Percentiles rank a stretch among this genome's conserved stretches.
These are phyloP conservation scores for Malurus melanocephalus DNA, from an alignment of 2,113 vertebrate species.

Conservation along the genomic window DNA sequence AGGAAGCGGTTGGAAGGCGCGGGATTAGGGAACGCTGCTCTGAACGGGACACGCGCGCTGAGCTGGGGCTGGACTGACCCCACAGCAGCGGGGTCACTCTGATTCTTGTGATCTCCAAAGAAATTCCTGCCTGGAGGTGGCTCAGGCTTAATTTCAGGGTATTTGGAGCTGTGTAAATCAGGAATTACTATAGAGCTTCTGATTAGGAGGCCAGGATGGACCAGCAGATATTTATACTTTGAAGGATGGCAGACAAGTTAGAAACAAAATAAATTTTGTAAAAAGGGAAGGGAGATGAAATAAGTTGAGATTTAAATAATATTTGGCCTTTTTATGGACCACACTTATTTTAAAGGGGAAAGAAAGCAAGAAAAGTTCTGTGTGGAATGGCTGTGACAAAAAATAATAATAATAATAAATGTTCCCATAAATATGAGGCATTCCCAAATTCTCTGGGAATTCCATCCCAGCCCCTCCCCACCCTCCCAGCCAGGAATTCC, in stretches of 20 bases:
- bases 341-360: rapidly evolving
- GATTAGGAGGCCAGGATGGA: background rate
- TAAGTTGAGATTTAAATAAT: background rate
- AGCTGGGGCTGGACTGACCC: background rate
- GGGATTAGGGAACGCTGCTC: background rate
- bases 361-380: rapidly evolving
- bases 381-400: background rate
- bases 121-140: background rate
- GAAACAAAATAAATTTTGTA: background rate
- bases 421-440: too few species aligned
- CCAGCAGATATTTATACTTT: rapidly evolving
- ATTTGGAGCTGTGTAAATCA: rapidly evolving
- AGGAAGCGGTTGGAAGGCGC: too few species aligned
- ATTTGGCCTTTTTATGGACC: background rate
- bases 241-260: rapidly evolving
- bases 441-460: background rate
- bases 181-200: background rate
- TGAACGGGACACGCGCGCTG: background rate
- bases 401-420: too few species aligned
- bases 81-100: background rate
- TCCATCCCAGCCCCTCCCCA: rapidly evolving
- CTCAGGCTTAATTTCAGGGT: background rate
- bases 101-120: background rate
- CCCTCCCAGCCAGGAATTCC: background rate
- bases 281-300: background rate